Evolutionary conservation across 2,888 invertebrate species (phyloP).

Genomic region (Pomacea canaliculata): DNA sequence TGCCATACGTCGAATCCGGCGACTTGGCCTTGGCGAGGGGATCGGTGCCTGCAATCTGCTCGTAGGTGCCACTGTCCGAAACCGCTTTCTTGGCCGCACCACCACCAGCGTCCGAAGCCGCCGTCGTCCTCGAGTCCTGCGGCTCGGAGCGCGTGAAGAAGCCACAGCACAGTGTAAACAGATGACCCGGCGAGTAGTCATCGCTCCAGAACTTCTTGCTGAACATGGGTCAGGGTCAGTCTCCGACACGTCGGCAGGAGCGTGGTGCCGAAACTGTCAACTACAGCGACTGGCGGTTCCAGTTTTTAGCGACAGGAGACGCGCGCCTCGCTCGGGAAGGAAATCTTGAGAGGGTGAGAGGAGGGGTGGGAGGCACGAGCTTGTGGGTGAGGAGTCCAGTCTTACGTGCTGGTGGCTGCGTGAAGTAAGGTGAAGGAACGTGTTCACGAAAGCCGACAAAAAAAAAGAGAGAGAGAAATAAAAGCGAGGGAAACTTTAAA

Average conservation of each 20-base stretch:
- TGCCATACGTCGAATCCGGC: constrained; percentile 11
- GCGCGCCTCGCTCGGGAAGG: no score
- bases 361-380: no score
- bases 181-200: constrained; percentile 28
- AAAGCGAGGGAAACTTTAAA: no score
- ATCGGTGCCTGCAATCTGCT: not conserved
- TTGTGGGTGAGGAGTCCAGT: no score
- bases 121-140: not conserved
- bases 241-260: not conserved
- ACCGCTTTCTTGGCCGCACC: not conserved
- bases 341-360: no score
- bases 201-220: constrained; percentile 29
- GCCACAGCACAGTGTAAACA: constrained; percentile 33
- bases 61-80: not conserved
- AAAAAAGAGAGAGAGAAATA: no score
- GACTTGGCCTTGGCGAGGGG: constrained; percentile 7
- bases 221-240: constrained; percentile 26
- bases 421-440: no score
- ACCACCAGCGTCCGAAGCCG: not conserved
- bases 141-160: constrained; percentile 11
- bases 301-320: not conserved
- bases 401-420: no score
- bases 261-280: not conserved
- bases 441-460: no score
- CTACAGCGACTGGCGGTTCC: not conserved